Base-by-base conservation (phyloP, 2,888 invertebrate species). In the Orthosia gothica region DNA sequence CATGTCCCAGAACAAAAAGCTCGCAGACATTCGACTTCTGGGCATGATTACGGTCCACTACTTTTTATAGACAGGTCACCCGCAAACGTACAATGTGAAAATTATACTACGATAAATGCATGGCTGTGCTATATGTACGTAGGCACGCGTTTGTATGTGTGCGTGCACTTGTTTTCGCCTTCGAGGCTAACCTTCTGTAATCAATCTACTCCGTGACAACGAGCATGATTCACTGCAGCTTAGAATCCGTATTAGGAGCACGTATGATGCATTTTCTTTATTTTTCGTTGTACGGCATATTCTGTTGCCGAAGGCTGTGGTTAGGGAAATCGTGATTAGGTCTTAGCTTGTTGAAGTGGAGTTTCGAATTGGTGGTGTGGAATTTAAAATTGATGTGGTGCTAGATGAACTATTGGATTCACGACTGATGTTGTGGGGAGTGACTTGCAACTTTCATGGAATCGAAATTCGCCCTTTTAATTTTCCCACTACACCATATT, bases 221-320 rank as follows among this genome's bases (percentile, higher is more conserved):
- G 67, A 75, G 58, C 71, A 78, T 75, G 78, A 73, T 84, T 80
- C 75, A 69, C 65, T 84, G 87, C 81, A 86, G 74, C 87, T 74
- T 73, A 79, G 81, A 81, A 81, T 84, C 87, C 77, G 70, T 77
- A 87, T 75, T 80, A 76, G 85, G 64, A 71, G 70, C 87, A 87
- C 85, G 87, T 85, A 78, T 74, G 82, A 87, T 81, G 82, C 73
- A 80, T 84, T 84, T 84, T 77, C 87, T 77, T 83, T 86, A 84
- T 83, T 86, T 86, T 79, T 75, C 64, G 67, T 73, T 59, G 86
- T 72, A 70, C 83, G 32, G 55, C 85, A 82, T 82, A 85, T 85
- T 83, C 86, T 69, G 78, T 70, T 70, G 63, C 76, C 16, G 76
- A 23, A 72, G 74, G 69, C 69, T 70, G 82, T 65, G 85, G 81